A percentile compares a stretch with the other conserved stretches of the same genome.
Evolutionary conservation across 2,888 invertebrate genomes (phyloP).

Genomic region (Hirtodrosophila duncani): DNA sequence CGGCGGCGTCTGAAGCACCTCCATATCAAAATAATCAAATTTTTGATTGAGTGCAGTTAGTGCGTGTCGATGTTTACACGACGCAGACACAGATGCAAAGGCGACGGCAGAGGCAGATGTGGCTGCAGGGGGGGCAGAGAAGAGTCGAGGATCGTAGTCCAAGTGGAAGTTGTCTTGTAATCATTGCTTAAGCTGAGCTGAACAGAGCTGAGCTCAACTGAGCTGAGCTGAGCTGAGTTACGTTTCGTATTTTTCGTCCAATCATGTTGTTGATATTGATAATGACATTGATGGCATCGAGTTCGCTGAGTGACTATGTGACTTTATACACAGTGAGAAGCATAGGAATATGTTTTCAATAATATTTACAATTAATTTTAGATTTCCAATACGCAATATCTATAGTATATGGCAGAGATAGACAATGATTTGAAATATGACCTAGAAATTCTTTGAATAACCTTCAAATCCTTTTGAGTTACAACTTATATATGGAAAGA

Average conservation of each 20-base stretch:
- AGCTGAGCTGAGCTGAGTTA: constrained; percentile 1
- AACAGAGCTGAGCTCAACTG: too few species aligned
- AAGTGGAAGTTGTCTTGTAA: constrained; percentile 31
- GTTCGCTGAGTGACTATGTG: constrained; percentile 65
- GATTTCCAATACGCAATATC: too few species aligned
- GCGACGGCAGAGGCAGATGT: too few species aligned
- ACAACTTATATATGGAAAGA: too few species aligned
- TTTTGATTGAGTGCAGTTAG: constrained; percentile 73
- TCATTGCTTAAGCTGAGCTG: constrained; percentile 41
- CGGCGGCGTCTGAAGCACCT: constrained; percentile 58
- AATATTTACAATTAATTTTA: too few species aligned
- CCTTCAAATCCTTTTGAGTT: constrained; percentile 3
- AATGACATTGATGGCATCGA: constrained; percentile 75
- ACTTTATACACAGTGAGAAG: constrained; percentile 23
- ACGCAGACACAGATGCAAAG: background rate
- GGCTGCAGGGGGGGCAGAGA: too few species aligned
- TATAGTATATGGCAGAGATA: too few species aligned
- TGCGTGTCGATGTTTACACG: constrained; percentile 62
- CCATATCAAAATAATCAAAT: constrained; percentile 72
- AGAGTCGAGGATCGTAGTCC: too few species aligned
- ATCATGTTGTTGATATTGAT: constrained; percentile 76
- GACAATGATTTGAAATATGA: too few species aligned
- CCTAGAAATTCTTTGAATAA: too few species aligned
- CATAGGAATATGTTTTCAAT: too few species aligned
- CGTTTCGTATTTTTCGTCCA: constrained; percentile 52